phyloP scores from a whole-genome alignment of 2,113 vertebrate genomes.

The Trachemys scripta region DNA sequence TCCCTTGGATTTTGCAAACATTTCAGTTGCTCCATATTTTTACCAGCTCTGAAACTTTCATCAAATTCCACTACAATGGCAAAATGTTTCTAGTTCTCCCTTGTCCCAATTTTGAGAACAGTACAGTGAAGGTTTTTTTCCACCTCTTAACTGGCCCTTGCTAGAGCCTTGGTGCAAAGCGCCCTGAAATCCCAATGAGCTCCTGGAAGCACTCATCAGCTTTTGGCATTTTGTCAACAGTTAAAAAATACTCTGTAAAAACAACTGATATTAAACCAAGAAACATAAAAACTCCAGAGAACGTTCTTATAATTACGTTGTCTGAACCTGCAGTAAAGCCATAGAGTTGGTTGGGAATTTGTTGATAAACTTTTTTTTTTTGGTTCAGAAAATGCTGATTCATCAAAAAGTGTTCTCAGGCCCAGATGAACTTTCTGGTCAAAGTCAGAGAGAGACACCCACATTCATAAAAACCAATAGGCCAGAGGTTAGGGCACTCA shows the following conservation, averaged over 20 bases:
- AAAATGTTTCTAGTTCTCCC: neutral
- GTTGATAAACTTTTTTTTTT: neutral
- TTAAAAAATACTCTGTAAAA: conserved; percentile 2
- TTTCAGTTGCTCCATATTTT: neutral
- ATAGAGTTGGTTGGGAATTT: neutral
- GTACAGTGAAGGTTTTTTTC: neutral
- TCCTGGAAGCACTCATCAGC: neutral
- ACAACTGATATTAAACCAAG: conserved; percentile 16
- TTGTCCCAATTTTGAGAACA: neutral
- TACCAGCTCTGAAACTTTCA: neutral
- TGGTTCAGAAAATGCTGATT: neutral
- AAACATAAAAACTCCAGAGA: conserved; percentile 4
- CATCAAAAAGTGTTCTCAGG: neutral
- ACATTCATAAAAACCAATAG: neutral
- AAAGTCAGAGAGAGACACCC: neutral
- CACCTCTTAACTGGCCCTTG: neutral
- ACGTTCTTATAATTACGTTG: neutral
- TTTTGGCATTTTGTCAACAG: neutral
- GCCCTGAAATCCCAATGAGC: neutral
- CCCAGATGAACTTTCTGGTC: neutral
- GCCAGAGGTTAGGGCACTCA: neutral
- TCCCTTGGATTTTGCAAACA: neutral
- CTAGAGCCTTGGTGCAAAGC: neutral
- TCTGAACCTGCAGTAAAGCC: neutral
- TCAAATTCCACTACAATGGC: rapidly evolving